These are phyloP conservation scores for Cricetomys ansorgei DNA, from an alignment of 2,113 vertebrate species.

Conservation along the genomic window DNA sequence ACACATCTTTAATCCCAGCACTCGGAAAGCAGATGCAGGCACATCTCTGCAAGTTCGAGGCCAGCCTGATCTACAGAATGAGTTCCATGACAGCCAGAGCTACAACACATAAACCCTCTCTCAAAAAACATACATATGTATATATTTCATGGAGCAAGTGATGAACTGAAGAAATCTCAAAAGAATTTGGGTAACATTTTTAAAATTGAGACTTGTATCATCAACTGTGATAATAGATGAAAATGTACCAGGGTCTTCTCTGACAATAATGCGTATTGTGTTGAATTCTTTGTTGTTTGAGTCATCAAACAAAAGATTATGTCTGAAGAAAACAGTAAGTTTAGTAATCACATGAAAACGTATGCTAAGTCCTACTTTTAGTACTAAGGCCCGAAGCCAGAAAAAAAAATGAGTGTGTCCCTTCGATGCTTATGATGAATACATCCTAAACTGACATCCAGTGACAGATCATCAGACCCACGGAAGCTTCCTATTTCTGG, in stretches of 20 bases:
- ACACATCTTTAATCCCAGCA: too few relatives aligned
- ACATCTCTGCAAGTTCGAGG: too few relatives aligned
- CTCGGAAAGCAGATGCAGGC: too few relatives aligned
- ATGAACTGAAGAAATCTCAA: conserved; percentile 70
- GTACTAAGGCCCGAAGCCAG: conserved; percentile 70
- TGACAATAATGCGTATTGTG: conserved; percentile 78
- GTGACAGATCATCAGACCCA: conserved; percentile 20
- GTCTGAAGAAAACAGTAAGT: conserved; percentile 80
- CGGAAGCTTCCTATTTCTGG: conserved; percentile 21
- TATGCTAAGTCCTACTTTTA: conserved; percentile 70
- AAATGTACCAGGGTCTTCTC: conserved; percentile 77
- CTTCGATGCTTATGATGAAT: too few relatives aligned
- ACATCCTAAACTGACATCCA: conserved; percentile 36
- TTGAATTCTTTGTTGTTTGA: conserved; percentile 83
- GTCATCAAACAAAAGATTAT: conserved; percentile 82
- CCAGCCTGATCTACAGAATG: too few relatives aligned
- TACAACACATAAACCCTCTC: too few relatives aligned
- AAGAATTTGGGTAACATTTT: conserved; percentile 81
- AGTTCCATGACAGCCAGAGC: too few relatives aligned
- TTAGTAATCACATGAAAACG: conserved; percentile 76
- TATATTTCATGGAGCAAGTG: conserved; percentile 57
- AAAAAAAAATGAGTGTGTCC: conserved; percentile 74
- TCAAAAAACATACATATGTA: too few relatives aligned
- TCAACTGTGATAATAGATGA: conserved; percentile 79
- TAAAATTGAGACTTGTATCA: conserved; percentile 79